Percentiles rank a stretch among this genome's conserved stretches.
Evolutionary conservation across 2,797 vertebrate species (phyloP).

Genomic region (Peromyscus attwateri): DNA sequence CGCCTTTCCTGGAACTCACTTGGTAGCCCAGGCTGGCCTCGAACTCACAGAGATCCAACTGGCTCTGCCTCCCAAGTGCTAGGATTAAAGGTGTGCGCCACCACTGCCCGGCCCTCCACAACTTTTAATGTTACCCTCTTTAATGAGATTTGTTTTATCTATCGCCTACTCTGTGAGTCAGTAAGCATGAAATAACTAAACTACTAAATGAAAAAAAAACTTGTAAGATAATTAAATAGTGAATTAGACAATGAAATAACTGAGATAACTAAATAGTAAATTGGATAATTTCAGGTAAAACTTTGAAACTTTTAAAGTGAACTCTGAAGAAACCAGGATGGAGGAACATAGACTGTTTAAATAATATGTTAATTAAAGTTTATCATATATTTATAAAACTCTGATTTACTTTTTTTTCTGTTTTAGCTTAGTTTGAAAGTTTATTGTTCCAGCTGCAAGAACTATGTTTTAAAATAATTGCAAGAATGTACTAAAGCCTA

Average conservation of each 20-base stretch:
- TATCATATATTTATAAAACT: neutral
- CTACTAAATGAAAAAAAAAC: neutral
- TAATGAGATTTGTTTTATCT: neutral
- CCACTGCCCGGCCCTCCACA: no score
- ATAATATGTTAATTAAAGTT: neutral
- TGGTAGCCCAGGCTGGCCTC: no score
- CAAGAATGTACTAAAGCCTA: neutral
- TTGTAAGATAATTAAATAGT: conserved; percentile 3
- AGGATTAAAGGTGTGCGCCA: no score
- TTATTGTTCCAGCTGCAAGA: neutral
- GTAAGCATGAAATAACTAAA: conserved; percentile 41
- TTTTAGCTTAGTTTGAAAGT: neutral
- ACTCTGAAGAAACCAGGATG: neutral
- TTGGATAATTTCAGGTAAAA: neutral
- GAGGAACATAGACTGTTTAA: neutral
- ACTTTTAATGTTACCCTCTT: neutral
- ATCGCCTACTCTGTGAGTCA: neutral
- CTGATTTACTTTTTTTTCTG: neutral
- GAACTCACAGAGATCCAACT: no score
- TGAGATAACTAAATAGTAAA: neutral
- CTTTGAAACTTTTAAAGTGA: neutral
- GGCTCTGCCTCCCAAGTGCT: no score
- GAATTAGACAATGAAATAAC: neutral
- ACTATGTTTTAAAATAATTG: neutral
- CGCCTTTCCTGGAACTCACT: no score